Evolutionary conservation across 2,113 vertebrate genomes (phyloP), one percentile per base, ranked within the genome.

Genomic region (Ptychochromis oligacanthus): DNA sequence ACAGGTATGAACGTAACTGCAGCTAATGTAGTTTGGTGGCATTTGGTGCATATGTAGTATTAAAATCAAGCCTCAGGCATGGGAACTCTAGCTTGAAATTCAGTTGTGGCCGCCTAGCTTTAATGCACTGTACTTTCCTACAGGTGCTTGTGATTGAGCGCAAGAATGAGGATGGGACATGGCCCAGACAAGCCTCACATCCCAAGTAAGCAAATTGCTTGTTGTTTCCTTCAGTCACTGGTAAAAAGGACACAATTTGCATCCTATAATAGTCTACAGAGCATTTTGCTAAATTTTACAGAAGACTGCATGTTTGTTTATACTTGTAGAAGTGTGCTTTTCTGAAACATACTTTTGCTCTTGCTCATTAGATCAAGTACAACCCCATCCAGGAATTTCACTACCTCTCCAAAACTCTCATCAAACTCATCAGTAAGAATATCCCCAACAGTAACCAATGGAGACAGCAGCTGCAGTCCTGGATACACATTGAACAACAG

Each of bases 121-220:
- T 89, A 12, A 92, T 26, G 24, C 22, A 14, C 34, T 49, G 84
- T 80, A 36, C 87, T 87, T 95, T 65, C 77, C 64, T 88, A 80
- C 92, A 99, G 98, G 95, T 99, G 84, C 95, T 99, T 90, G 96
- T 99, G 74, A 98, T 99, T 92, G 98, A 99, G 92, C 96, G 96
- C 85, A 98, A 96, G 93, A 99, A 97, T 87, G 97, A 98, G 87
- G 98, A 99, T 92, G 98, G 98, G 76, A 97, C 97, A 0, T 99
- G 98, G 98, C 98, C 98, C 59, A 96, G 97, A 90, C 98, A 99
- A 93, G 92, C 95, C 18, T 93, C 93, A 64, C 95, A 97, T 91
- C 79, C 97, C 81, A 98, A 98, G 97, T 99, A 96, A 97, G 93
- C 88, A 59, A 65, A 43, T 49, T 52, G 6, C 15, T 36, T 72